These are phyloP conservation scores for Somateria mollissima DNA, from an alignment of 2,797 vertebrate species.

Conservation along the genomic window DNA sequence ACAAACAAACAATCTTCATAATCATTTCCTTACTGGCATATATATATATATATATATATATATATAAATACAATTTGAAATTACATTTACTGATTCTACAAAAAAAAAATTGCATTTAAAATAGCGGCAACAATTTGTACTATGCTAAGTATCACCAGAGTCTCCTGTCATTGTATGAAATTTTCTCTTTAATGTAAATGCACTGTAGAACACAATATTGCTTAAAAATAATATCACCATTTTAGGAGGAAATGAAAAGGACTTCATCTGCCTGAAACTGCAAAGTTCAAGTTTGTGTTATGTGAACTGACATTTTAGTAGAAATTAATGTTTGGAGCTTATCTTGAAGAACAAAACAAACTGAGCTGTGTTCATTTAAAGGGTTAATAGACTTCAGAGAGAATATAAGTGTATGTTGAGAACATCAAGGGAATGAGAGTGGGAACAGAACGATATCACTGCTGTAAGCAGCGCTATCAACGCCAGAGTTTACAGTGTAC, in stretches of 20 bases:
- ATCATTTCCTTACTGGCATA: not conserved
- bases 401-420: not conserved
- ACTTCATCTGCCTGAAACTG: not conserved
- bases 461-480: not conserved
- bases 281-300: not conserved
- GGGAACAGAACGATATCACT: not conserved
- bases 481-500: not conserved
- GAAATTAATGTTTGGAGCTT: not conserved
- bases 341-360: not conserved
- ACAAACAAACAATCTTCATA: not conserved
- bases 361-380: not conserved
- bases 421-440: not conserved
- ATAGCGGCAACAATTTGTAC: conserved; percentile 10
- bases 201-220: not conserved
- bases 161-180: not conserved
- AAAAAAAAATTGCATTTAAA: not conserved
- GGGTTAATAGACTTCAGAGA: not conserved
- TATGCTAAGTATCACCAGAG: not conserved
- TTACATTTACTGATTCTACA: not conserved
- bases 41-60: too few relatives aligned
- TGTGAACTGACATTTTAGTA: not conserved
- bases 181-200: not conserved
- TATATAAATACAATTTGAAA: not conserved
- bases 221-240: not conserved
- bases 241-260: not conserved